phyloP scores from a whole-genome alignment of 2,113 vertebrate species.

The Nestor notabilis region DNA sequence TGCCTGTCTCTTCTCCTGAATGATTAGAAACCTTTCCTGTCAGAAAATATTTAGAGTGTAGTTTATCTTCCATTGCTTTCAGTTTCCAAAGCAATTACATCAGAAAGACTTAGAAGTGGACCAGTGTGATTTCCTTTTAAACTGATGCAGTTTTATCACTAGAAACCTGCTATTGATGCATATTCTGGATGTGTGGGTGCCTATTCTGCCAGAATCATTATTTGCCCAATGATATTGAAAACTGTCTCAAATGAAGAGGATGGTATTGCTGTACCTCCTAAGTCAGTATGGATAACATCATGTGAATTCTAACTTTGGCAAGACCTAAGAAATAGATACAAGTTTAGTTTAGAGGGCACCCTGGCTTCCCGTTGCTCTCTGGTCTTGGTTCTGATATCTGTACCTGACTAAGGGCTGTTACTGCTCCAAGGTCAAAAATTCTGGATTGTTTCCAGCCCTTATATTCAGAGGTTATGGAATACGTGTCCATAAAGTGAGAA shows the following conservation, averaged over 20 bases:
- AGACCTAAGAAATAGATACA: neutral
- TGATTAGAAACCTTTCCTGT: constrained; percentile 12
- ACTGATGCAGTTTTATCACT: neutral
- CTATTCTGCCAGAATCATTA: neutral
- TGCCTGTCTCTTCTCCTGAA: constrained; percentile 13
- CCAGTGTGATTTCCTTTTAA: neutral
- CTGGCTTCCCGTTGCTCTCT: neutral
- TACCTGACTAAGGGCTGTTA: neutral
- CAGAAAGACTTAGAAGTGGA: neutral
- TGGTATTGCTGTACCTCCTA: neutral
- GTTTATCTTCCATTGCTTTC: constrained; percentile 22
- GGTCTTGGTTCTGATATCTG: neutral
- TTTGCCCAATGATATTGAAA: neutral
- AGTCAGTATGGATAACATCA: neutral
- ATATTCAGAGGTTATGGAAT: neutral
- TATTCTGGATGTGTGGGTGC: neutral
- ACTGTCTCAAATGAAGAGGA: neutral
- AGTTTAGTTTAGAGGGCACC: neutral
- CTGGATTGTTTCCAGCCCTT: neutral
- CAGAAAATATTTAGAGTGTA: constrained; percentile 17
- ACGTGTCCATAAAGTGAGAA: rapidly evolving
- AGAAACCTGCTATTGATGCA: neutral
- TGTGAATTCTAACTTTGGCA: neutral
- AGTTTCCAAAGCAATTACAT: neutral
- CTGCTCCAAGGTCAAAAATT: neutral